Evolutionary conservation across 2,888 invertebrate genomes (phyloP), one percentile per base, ranked within the genome.

Genomic region (Rambutsinella grinnellia): DNA sequence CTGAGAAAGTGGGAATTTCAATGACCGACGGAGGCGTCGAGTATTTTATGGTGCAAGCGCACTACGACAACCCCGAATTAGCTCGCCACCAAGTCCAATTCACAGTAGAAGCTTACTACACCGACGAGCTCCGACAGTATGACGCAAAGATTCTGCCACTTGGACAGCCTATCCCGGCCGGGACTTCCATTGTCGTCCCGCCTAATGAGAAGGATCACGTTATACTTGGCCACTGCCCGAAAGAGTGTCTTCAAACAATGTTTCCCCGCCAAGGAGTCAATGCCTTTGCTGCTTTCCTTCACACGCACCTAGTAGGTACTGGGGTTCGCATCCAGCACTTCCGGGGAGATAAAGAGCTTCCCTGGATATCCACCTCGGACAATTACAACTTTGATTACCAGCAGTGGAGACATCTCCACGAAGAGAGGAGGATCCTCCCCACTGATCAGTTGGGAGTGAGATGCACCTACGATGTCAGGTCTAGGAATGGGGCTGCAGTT

Each of bases 101-200:
- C 19, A 62, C 54, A 5, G 62, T 69, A 5, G 36, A 54, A 2
- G 21, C 67, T 15, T 74, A 57, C 46, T 51, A 74, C 51, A 74
- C 66, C 13, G 36, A 28, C 3, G 46, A 54, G 13, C 46, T 57
- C 17, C 56, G 96, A 0, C 87, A 89, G 15, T 90, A 94, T 84
- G 96, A 96, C 85, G 95, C 92, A 0, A 95, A 94, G 0, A 90
- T 96, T 28, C 88, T 96, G 70, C 92, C 92, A 8, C 91, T 93
- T 0, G 95, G 95, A 0, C 91, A 94, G 2, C 92, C 92, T 0
- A 91, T 94, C 0, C 93, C 93, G 2, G 92, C 92, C 0, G 91
- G 93, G 2, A 23, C 49, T 0, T 88, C 94, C 3, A 94, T 95
- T 86, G 90, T 95, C 56, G 91, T 96, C 23, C 96, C 96, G 2